Evolutionary conservation across 1,140 invertebrate species (phyloP).

Genomic region (Sitobion miscanthi): DNA sequence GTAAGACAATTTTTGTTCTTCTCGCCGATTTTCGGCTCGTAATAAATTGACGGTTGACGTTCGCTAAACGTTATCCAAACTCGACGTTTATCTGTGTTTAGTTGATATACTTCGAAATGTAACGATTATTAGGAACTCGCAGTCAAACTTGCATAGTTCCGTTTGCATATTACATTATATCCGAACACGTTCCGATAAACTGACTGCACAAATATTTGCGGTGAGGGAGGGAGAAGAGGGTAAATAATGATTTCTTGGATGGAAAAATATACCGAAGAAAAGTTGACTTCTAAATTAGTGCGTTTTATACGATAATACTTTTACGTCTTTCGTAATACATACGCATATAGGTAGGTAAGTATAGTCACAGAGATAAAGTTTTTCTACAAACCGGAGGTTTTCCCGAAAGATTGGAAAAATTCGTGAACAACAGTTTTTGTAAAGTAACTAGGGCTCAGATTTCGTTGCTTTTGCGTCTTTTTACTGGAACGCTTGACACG

Average conservation of each 20-base stretch:
- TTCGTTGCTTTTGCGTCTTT: too few species aligned
- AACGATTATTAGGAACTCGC: not conserved
- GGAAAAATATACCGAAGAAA: not conserved
- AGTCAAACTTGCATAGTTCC: not conserved
- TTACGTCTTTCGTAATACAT: not conserved
- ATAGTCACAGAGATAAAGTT: not conserved
- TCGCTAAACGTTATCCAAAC: not conserved
- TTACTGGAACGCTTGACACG: too few species aligned
- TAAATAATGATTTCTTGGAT: not conserved
- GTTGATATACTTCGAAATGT: not conserved
- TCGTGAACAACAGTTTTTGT: too few species aligned
- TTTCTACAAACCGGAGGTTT: too few species aligned
- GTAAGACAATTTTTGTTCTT: not conserved
- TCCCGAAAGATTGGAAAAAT: too few species aligned
- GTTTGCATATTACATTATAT: too few species aligned
- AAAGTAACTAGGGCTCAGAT: too few species aligned
- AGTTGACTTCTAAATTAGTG: not conserved
- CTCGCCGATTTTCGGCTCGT: not conserved
- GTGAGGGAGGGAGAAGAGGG: not conserved
- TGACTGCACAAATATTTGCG: not conserved
- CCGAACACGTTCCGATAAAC: not conserved
- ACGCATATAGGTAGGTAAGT: not conserved
- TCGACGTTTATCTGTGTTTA: not conserved
- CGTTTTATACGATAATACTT: not conserved
- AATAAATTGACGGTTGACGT: not conserved